Conservation (phyloP, 2,113 vertebrate species). For the Halcyon malimbica region DNA sequence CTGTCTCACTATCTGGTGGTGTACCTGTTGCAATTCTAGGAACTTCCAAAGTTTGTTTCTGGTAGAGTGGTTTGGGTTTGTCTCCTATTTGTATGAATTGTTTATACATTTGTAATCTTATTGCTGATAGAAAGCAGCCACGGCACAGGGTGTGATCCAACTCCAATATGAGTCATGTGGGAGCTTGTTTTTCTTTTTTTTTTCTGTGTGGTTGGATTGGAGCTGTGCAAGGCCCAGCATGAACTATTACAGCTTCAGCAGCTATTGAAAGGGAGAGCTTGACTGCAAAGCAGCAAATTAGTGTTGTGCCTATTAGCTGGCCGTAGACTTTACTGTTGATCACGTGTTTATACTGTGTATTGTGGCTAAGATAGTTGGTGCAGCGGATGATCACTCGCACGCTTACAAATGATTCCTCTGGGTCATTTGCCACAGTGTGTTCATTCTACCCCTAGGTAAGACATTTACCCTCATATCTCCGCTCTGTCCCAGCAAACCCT, state of each 20-base stretch:
- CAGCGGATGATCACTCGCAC: neutral
- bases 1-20: neutral
- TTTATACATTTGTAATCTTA: constrained; percentile 23
- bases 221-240: neutral
- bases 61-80: neutral
- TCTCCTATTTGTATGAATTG: neutral
- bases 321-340: neutral
- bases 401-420: neutral
- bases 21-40: fast-evolving
- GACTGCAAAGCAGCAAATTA: neutral
- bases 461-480: neutral
- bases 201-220: neutral
- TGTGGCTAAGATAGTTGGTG: neutral
- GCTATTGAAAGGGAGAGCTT: neutral
- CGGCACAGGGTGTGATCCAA: neutral
- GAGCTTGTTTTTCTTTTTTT: neutral
- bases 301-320: neutral
- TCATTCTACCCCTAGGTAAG: neutral
- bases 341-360: neutral
- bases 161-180: neutral
- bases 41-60: constrained; percentile 14
- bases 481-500: neutral
- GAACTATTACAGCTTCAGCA: neutral
- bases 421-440: neutral
- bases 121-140: neutral